Conservation (phyloP, 2,888 invertebrate species). For the Cheilosia urbana region DNA sequence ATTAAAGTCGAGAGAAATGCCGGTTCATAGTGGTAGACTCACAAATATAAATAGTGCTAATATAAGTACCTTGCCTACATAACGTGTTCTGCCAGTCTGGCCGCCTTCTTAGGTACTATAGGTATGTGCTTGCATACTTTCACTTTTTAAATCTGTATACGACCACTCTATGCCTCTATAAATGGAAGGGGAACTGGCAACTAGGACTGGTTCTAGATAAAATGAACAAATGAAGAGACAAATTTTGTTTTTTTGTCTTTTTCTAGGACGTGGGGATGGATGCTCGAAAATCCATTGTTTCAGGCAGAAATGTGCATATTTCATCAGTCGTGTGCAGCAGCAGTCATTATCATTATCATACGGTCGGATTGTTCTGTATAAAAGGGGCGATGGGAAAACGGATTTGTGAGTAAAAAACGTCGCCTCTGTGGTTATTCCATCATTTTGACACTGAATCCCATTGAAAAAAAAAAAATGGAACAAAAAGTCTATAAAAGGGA, state of each 20-base stretch:
- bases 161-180: constrained; percentile 3
- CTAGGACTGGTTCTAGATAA: constrained; percentile 51
- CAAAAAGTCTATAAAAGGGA: constrained; percentile 15
- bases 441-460: constrained; percentile 49
- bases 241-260: constrained; percentile 13
- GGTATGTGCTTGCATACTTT: constrained; percentile 36
- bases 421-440: constrained; percentile 33
- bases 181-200: constrained; percentile 20
- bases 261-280: neutral
- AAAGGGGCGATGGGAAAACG: constrained; percentile 2
- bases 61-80: neutral
- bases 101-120: neutral
- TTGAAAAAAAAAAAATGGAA: constrained; percentile 32
- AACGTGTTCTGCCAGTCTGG: constrained; percentile 22
- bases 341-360: constrained; percentile 64
- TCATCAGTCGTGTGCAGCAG: constrained; percentile 50
- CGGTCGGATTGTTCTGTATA: constrained; percentile 40
- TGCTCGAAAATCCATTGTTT: constrained; percentile 41
- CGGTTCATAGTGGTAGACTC: constrained; percentile 12
- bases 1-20: constrained; percentile 41
- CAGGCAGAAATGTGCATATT: constrained; percentile 51
- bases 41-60: neutral
- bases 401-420: constrained; percentile 19
- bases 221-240: constrained; percentile 31
- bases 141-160: constrained; percentile 39